A percentile compares a stretch with the other conserved stretches of the same genome.
These are phyloP conservation scores for Edolisoma coerulescens DNA, from an alignment of 2,113 vertebrate genomes.

Conservation along the genomic window DNA sequence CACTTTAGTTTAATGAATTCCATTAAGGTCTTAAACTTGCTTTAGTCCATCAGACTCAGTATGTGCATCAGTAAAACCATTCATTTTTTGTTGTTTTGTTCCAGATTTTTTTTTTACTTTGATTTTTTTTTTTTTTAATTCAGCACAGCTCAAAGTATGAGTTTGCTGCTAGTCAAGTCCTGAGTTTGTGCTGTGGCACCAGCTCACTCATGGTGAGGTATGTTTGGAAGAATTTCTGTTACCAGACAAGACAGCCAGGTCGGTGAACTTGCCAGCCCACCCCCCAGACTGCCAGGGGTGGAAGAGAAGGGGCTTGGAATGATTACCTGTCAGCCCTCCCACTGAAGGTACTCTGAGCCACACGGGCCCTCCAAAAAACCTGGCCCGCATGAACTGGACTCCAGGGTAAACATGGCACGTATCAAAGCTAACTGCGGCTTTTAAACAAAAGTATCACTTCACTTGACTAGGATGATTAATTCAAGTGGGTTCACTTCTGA, in stretches of 20 bases:
- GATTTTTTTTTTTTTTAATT: background rate
- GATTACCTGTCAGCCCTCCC: background rate
- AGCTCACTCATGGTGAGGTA: background rate
- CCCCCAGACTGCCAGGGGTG: background rate
- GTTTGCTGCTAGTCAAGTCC: background rate
- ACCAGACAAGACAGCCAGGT: background rate
- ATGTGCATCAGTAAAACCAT: background rate
- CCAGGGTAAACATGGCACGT: background rate
- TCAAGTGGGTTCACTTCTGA: background rate
- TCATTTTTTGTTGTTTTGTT: background rate
- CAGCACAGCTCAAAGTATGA: background rate
- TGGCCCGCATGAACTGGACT: background rate
- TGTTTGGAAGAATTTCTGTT: background rate
- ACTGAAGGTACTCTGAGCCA: background rate
- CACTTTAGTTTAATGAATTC: background rate
- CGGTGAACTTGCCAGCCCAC: background rate
- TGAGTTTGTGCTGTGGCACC: background rate
- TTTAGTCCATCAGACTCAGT: background rate
- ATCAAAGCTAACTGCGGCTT: background rate
- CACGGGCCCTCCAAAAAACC: rapidly evolving
- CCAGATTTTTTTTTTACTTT: too few species aligned
- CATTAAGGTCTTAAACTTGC: background rate
- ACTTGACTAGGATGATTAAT: background rate
- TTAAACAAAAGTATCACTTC: background rate
- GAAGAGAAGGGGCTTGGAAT: background rate